Evolutionary conservation across 2,888 invertebrate species (phyloP), one percentile per base, ranked within the genome.

Genomic region (Stictocephala bisonia): DNA sequence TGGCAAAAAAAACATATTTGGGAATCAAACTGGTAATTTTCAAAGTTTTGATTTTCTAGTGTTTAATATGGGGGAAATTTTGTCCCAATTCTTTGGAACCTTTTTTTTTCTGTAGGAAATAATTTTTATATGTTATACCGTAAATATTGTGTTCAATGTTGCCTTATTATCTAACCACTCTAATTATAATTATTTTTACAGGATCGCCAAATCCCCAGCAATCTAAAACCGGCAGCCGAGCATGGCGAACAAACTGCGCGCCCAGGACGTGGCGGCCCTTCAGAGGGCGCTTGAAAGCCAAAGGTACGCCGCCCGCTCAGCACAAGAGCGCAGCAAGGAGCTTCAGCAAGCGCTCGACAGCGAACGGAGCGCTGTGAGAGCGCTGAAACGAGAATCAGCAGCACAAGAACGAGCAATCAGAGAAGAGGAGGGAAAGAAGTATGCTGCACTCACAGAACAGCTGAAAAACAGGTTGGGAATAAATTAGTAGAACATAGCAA

Each of bases 291-390:
- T 73, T 13, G 73, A 73, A 35, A 51, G 40, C 18, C 69, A 69
- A 50, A 44, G 69, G n/a, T 22, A n/a, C 26, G 69, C 73, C 24
- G 50, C 60, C 18, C 22, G 41, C 15, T 22, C 50, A 35, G 72
- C 72, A 3, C 56, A 71, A 50, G 71, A 60, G 64, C 67, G 73
- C 26, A 56, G 48, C 35, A 48, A 31, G 51, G 60, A 56, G 9
- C 67, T 75, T 24, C 68, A 69, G 41, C 40, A 66, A 60, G 73
- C 73, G 51, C 71, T 75, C 35, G 75, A 75, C 40, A 48, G 73
- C 51, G 75, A 75, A 64, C 71, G 75, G 51, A 73, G 70, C 71
- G 75, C 75, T 60, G 67, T 69, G 4, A 64, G 66, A 40, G 64
- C 71, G 51, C 51, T 58, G 18, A 27, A 53, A 6, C 40, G 75